Conservation (phyloP, 1,140 invertebrate species). For the Lethrus apterus region DNA sequence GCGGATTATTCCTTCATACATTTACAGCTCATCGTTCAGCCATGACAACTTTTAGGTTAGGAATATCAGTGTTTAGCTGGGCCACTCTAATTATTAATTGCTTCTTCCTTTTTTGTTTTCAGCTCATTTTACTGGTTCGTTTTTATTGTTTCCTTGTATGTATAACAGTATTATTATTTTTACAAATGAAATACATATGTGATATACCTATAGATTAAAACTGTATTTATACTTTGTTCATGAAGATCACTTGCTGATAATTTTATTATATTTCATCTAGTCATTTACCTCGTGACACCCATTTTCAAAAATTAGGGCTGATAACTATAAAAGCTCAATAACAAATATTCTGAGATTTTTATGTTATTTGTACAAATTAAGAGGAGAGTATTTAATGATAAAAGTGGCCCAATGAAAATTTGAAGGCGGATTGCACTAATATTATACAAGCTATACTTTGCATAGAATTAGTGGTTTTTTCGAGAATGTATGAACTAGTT, state of each 20-base stretch:
- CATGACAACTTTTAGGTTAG: constrained; percentile 16
- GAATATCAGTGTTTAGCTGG: constrained; percentile 9
- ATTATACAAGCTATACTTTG: constrained; percentile 76
- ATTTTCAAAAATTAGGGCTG: no score
- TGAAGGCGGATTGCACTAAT: constrained; percentile 15
- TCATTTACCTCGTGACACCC: no score
- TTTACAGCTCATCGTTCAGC: neutral
- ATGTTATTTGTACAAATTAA: neutral
- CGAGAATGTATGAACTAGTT: constrained; percentile 36
- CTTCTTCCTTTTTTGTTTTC: neutral
- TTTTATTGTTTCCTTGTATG: no score
- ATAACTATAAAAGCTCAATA: no score
- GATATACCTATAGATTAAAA: no score
- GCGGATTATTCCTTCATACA: no score
- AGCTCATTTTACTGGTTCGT: no score
- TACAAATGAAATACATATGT: no score
- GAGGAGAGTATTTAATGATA: constrained; percentile 8
- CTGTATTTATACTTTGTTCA: no score
- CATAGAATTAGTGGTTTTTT: constrained; percentile 83
- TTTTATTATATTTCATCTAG: no score
- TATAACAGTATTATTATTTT: no score
- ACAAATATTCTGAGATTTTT: neutral
- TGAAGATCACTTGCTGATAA: no score
- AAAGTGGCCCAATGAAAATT: constrained; percentile 11
- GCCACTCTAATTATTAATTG: constrained; percentile 14